A percentile compares a stretch with the other conserved stretches of the same genome.
Conservation (phyloP, 2,888 invertebrate genomes). For the Plebejus anna region DNA sequence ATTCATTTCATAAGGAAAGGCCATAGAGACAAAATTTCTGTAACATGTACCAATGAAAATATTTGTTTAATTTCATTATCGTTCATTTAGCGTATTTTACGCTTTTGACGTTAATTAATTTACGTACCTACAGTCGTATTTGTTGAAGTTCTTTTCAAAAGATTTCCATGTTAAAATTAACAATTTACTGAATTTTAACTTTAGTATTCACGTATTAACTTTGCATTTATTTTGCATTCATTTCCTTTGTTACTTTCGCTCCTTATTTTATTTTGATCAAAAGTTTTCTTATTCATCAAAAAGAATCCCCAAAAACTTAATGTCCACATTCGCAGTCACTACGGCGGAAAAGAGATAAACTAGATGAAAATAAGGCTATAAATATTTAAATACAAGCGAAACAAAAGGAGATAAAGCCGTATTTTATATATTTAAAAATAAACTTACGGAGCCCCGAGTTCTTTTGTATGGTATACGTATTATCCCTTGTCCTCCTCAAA, state of each 20-base stretch:
- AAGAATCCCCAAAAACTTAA: background rate
- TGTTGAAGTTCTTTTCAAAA: no score
- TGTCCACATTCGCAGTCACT: background rate
- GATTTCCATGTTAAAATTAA: no score
- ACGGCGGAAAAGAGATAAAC: background rate
- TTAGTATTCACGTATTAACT: no score
- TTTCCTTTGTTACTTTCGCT: background rate
- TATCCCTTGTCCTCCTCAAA: conserved; percentile 37
- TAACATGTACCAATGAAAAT: background rate
- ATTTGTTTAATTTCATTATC: background rate
- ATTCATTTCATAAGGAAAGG: background rate
- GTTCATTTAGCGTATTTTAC: background rate
- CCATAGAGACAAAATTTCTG: background rate
- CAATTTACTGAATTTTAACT: no score
- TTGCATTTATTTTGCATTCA: no score
- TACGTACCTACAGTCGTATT: no score
- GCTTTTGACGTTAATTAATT: no score
- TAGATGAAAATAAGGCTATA: conserved; percentile 3
- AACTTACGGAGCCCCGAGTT: conserved; percentile 27
- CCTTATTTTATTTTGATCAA: background rate
- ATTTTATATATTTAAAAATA: conserved; percentile 28
- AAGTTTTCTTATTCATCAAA: background rate
- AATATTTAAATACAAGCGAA: conserved; percentile 18
- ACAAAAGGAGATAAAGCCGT: conserved; percentile 26
- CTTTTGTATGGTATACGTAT: conserved; percentile 34